These are phyloP conservation scores for Nycteola revayana DNA, from an alignment of 2,888 invertebrate genomes.

Conservation along the genomic window DNA sequence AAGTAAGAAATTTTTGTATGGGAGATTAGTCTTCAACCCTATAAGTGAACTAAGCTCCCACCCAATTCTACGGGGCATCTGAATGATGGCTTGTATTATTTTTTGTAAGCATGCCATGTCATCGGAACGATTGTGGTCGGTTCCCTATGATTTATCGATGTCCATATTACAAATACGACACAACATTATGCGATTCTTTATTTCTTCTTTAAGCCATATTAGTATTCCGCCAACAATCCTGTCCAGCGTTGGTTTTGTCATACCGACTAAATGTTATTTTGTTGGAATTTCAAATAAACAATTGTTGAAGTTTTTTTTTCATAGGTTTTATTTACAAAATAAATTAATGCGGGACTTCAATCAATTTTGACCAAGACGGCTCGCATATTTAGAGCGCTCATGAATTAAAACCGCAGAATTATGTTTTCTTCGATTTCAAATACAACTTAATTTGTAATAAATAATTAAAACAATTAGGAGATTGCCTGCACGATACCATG, in stretches of 20 bases:
- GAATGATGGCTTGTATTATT: constrained; percentile 78
- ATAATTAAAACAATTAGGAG: constrained; percentile 64
- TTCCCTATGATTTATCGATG: constrained; percentile 81
- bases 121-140: constrained; percentile 79
- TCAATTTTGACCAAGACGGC: constrained; percentile 55
- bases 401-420: constrained; percentile 67
- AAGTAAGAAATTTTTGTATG: too few species aligned
- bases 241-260: constrained; percentile 78
- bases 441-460: constrained; percentile 71
- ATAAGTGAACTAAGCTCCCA: constrained; percentile 59
- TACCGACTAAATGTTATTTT: constrained; percentile 81
- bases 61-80: constrained; percentile 76
- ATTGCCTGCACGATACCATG: constrained; percentile 25
- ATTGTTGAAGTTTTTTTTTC: constrained; percentile 65
- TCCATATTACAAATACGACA: constrained; percentile 81
- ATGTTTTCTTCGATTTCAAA: constrained; percentile 53
- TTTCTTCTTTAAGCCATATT: constrained; percentile 80
- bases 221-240: constrained; percentile 79
- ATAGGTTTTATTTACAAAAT: constrained; percentile 59
- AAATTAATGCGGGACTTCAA: constrained; percentile 69
- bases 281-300: constrained; percentile 80
- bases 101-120: constrained; percentile 79
- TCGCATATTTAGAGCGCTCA: constrained; percentile 66
- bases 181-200: constrained; percentile 78
- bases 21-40: too few species aligned